Evolutionary conservation across 2,113 vertebrate species (phyloP).

Genomic region (Stegastes partitus): DNA sequence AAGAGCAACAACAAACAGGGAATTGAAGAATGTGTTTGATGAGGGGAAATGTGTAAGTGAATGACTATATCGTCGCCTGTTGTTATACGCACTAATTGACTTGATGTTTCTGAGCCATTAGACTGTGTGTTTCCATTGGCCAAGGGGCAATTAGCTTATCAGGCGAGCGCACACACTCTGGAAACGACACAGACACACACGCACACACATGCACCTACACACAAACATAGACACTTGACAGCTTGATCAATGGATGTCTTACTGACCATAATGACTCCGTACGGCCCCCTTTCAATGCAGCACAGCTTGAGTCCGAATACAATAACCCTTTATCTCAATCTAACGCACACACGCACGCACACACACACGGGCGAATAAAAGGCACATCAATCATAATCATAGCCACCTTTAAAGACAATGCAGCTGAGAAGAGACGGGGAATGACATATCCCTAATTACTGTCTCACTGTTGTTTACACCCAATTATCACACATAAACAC

Average conservation of each 20-base stretch:
- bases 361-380: slow-evolving; percentile 57
- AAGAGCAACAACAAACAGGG: slow-evolving; percentile 15
- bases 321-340: slow-evolving; percentile 72
- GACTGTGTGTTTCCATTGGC: slow-evolving; percentile 67
- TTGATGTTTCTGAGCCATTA: slow-evolving; percentile 74
- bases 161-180: slow-evolving; percentile 43
- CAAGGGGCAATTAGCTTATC: slow-evolving; percentile 80
- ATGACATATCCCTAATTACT: slow-evolving; percentile 79
- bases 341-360: slow-evolving; percentile 21
- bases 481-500: slow-evolving; percentile 48
- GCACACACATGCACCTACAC: slow-evolving; percentile 18
- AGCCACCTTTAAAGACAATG: slow-evolving; percentile 82
- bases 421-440: slow-evolving; percentile 59
- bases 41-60: slow-evolving; percentile 50
- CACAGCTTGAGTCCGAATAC: slow-evolving; percentile 69
- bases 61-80: slow-evolving; percentile 61
- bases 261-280: slow-evolving; percentile 77
- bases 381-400: slow-evolving; percentile 79
- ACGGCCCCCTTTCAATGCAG: slow-evolving; percentile 69
- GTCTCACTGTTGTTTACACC: slow-evolving; percentile 62
- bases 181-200: slow-evolving; percentile 2
- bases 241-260: slow-evolving; percentile 80
- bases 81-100: slow-evolving; percentile 77
- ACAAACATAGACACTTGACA: slow-evolving; percentile 70
- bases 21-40: slow-evolving; percentile 46